phyloP scores from a whole-genome alignment of 2,113 vertebrate genomes.

The Hassar affinis region DNA sequence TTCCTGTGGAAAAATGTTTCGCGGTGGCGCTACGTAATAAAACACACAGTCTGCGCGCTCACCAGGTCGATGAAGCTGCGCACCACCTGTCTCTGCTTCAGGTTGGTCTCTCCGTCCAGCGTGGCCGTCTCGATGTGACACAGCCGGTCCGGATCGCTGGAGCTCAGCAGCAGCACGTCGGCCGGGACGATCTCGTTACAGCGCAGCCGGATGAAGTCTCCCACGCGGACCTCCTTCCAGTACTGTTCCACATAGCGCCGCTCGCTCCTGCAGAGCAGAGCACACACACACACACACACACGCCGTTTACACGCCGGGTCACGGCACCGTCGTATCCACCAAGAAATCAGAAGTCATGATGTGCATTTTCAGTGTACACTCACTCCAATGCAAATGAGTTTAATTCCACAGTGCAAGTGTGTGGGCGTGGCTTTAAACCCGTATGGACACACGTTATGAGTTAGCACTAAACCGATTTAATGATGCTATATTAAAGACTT shows the following conservation, averaged over 20 bases:
- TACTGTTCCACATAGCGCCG: constrained; percentile 83
- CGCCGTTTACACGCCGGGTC: not conserved
- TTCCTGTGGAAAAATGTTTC: not conserved
- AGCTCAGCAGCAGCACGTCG: constrained; percentile 89
- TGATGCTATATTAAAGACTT: not conserved
- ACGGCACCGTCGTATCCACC: not conserved
- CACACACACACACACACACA: not conserved
- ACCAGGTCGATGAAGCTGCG: constrained; percentile 90
- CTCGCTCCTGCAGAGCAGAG: constrained; percentile 71
- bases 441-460: not conserved
- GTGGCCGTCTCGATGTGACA: constrained; percentile 98
- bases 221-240: constrained; percentile 92
- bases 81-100: constrained; percentile 92
- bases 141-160: constrained; percentile 91
- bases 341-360: too few species aligned
- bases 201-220: constrained; percentile 90
- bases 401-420: not conserved
- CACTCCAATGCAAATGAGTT: too few species aligned
- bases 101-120: constrained; percentile 95
- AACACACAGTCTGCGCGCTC: constrained; percentile 62
- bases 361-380: too few species aligned
- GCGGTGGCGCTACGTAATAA: not conserved
- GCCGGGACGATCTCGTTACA: constrained; percentile 96
- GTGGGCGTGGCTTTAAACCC: not conserved
- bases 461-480: too few species aligned